Percentiles rank a stretch among this genome's conserved stretches.
phyloP scores from a whole-genome alignment of 2,797 vertebrate genomes.

The Enteromius thamalakanensis region DNA sequence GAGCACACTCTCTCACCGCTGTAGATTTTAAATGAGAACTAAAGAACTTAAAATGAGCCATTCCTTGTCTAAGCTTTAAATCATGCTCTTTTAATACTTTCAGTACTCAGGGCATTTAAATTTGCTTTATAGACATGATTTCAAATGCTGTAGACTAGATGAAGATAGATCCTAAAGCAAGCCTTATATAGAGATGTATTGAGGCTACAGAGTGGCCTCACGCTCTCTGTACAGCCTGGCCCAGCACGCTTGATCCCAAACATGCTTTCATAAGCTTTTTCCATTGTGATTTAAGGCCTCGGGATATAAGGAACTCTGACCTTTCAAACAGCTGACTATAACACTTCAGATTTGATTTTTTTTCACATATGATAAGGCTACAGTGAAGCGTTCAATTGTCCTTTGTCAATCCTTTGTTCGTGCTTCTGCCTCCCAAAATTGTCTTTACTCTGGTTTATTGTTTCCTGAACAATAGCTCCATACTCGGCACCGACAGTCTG shows the following conservation, averaged over 20 bases:
- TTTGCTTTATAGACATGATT: constrained; percentile 19
- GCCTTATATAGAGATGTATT: constrained; percentile 7
- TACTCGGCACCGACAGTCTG: constrained; percentile 32
- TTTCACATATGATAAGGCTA: constrained; percentile 65
- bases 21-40: neutral
- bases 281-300: constrained; percentile 74
- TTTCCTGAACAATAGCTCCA: constrained; percentile 43
- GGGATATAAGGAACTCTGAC: constrained; percentile 74
- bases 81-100: constrained; percentile 13
- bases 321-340: constrained; percentile 76
- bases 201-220: constrained; percentile 7
- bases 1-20: neutral
- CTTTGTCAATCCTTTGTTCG: constrained; percentile 42
- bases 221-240: neutral
- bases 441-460: constrained; percentile 42
- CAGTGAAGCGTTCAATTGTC: constrained; percentile 57
- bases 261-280: constrained; percentile 76
- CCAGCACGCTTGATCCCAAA: constrained; percentile 61
- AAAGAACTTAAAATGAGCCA: neutral
- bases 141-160: constrained; percentile 9
- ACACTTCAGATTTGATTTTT: constrained; percentile 71
- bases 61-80: constrained; percentile 31
- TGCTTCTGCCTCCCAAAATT: constrained; percentile 31
- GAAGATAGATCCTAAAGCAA: constrained; percentile 18
- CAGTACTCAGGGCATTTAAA: neutral